Percentiles rank a stretch among this genome's conserved stretches.
phyloP scores from a whole-genome alignment of 1,140 invertebrate genomes.

The Geopemphigus sp. region DNA sequence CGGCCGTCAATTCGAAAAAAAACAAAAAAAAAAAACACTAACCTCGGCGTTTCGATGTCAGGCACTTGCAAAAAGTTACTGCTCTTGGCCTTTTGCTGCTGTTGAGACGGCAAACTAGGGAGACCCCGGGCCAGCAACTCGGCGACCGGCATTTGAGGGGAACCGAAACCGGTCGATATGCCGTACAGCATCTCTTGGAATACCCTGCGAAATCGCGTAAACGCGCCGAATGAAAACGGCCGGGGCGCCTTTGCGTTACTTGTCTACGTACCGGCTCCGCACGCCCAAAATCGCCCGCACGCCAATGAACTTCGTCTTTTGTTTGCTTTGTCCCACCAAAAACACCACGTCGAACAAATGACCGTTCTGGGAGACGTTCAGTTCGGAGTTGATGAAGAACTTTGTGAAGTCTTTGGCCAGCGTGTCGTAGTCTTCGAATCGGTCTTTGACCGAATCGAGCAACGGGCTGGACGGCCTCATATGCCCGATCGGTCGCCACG shows the following conservation, averaged over 20 bases:
- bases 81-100: conserved; percentile 82
- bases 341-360: conserved; percentile 88
- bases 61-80: conserved; percentile 88
- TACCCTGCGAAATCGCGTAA: conserved; percentile 57
- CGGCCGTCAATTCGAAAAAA: too few species aligned
- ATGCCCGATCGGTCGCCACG: conserved; percentile 91
- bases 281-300: conserved; percentile 89
- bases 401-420: conserved; percentile 87
- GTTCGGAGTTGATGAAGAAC: conserved; percentile 79
- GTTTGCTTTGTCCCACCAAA: conserved; percentile 84
- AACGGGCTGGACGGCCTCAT: conserved; percentile 90
- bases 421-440: conserved; percentile 92
- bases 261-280: conserved; percentile 72
- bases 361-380: conserved; percentile 68
- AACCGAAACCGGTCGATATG: conserved; percentile 89
- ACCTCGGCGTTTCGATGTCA: conserved; percentile 67
- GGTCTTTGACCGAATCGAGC: conserved; percentile 84
- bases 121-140: conserved; percentile 80
- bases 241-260: too few species aligned
- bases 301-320: conserved; percentile 76
- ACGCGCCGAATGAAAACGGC: too few species aligned
- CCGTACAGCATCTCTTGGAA: conserved; percentile 95
- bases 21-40: conserved; percentile 51
- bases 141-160: conserved; percentile 85
- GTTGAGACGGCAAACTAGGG: conserved; percentile 77